Percentiles rank a stretch among this genome's conserved stretches.
Conservation (phyloP, 2,797 vertebrate genomes). For the Spheniscus humboldti region DNA sequence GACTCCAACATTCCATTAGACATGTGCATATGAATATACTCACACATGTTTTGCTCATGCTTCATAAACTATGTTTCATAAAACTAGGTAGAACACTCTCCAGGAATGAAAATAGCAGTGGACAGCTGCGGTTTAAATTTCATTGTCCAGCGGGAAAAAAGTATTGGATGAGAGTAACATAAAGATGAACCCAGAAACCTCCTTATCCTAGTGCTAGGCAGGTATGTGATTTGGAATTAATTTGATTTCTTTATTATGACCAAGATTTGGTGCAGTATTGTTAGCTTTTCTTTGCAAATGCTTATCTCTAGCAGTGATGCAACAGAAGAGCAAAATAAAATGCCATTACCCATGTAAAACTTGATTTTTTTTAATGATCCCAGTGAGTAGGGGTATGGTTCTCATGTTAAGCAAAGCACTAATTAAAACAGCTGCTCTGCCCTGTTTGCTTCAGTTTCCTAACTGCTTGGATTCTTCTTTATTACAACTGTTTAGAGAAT, state of each 20-base stretch:
- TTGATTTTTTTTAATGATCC: background rate
- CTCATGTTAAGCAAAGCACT: background rate
- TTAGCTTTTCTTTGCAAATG: background rate
- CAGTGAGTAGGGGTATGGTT: background rate
- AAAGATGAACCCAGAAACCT: background rate
- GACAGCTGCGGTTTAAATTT: background rate
- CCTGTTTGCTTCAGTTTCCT: background rate
- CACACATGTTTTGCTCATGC: background rate
- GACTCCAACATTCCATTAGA: background rate
- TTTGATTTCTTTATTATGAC: background rate
- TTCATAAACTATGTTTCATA: background rate
- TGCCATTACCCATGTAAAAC: background rate
- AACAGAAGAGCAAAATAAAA: background rate
- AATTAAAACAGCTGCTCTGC: constrained; percentile 37
- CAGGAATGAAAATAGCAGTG: background rate
- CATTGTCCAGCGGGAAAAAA: background rate
- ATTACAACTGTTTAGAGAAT: constrained; percentile 9
- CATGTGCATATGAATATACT: background rate
- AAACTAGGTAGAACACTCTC: background rate
- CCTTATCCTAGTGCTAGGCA: background rate
- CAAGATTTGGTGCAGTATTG: background rate
- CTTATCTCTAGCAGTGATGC: background rate
- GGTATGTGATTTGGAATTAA: background rate
- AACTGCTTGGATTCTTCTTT: background rate
- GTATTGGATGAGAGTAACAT: background rate